These are phyloP conservation scores for Nycteola revayana DNA, from an alignment of 2,888 invertebrate species.

Conservation along the genomic window DNA sequence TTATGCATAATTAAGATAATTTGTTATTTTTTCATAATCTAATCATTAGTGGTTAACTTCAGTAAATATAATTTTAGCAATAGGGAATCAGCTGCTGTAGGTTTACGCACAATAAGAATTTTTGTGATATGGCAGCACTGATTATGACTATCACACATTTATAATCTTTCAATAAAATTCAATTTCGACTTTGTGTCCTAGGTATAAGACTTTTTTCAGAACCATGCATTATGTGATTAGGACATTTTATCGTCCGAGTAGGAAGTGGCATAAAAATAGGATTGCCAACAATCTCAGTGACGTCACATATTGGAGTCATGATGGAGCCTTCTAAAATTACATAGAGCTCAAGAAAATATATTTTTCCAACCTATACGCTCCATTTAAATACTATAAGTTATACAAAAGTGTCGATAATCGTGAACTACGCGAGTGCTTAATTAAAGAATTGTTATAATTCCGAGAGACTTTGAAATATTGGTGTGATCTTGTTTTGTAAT, in stretches of 20 bases:
- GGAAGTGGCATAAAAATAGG: slow-evolving; percentile 79
- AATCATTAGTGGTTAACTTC: too few relatives aligned
- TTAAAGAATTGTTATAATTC: slow-evolving; percentile 34
- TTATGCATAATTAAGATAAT: too few relatives aligned
- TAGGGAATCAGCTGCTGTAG: slow-evolving; percentile 32
- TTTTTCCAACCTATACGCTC: slow-evolving; percentile 56
- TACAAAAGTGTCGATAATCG: slow-evolving; percentile 55
- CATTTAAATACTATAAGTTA: slow-evolving; percentile 49
- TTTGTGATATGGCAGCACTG: slow-evolving; percentile 44
- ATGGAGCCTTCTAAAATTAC: slow-evolving; percentile 79
- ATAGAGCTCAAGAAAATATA: slow-evolving; percentile 62
- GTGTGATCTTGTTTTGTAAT: slow-evolving; percentile 56
- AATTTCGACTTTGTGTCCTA: slow-evolving; percentile 51
- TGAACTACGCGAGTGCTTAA: slow-evolving; percentile 56
- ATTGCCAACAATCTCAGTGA: slow-evolving; percentile 79
- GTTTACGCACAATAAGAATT: slow-evolving; percentile 12
- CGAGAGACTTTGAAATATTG: slow-evolving; percentile 26
- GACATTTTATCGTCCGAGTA: slow-evolving; percentile 61
- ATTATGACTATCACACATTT: slow-evolving; percentile 43
- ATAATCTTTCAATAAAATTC: slow-evolving; percentile 31
- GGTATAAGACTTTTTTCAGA: slow-evolving; percentile 43
- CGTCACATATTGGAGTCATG: slow-evolving; percentile 73
- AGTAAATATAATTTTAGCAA: background rate
- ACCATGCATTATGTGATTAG: slow-evolving; percentile 47
- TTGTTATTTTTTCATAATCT: too few relatives aligned